Conservation (phyloP, 1,140 invertebrate species). For the Helicorthomorpha holstii region DNA sequence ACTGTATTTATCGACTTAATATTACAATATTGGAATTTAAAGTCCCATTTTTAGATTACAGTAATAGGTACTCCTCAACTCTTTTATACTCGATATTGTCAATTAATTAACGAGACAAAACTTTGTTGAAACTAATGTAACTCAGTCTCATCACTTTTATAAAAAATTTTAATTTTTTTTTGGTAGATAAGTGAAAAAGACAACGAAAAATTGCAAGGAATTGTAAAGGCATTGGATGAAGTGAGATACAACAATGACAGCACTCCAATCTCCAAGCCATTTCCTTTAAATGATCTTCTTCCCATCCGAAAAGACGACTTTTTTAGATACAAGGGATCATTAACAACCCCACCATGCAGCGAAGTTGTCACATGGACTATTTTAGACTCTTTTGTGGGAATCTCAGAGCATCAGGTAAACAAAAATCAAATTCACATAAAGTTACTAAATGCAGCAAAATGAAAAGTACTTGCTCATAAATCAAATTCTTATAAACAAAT, state of each 20-base stretch:
- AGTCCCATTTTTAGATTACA: no score
- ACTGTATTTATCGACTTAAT: no score
- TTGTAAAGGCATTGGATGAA: neutral
- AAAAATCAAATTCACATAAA: no score
- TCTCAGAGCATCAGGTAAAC: neutral
- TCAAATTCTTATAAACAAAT: no score
- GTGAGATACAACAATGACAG: neutral
- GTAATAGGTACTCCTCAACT: no score
- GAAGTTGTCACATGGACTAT: constrained; percentile 20
- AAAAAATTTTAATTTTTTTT: neutral
- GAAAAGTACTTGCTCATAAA: no score
- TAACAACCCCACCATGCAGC: constrained; percentile 29
- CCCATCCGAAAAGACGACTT: constrained; percentile 1
- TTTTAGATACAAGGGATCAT: constrained; percentile 26
- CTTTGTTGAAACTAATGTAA: no score
- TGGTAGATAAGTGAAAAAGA: neutral
- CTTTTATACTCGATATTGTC: no score
- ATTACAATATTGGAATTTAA: no score
- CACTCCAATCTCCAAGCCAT: neutral
- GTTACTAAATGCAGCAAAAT: no score
- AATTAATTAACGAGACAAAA: no score
- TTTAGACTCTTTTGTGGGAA: neutral
- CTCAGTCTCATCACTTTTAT: no score
- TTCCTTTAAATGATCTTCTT: neutral
- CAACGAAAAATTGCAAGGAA: neutral